These are phyloP conservation scores for Eubasilissa splendida DNA, from an alignment of 2,888 invertebrate genomes.

Conservation along the genomic window DNA sequence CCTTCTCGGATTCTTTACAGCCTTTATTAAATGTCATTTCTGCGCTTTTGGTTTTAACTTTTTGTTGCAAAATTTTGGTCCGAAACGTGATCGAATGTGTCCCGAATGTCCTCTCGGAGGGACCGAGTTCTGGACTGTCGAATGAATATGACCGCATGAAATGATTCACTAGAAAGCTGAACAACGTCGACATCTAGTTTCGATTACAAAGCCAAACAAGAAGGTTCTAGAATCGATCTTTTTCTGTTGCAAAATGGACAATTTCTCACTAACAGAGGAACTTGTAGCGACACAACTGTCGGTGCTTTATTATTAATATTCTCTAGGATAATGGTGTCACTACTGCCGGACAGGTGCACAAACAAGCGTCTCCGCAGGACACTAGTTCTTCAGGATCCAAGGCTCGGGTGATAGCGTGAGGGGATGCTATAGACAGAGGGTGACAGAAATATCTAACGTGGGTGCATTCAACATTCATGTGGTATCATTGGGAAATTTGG, in stretches of 20 bases:
- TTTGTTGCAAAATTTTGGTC: constrained; percentile 22
- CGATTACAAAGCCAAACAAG: constrained; percentile 52
- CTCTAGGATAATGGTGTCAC: constrained; percentile 14
- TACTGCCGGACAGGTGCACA: constrained; percentile 6
- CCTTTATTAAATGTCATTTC: constrained; percentile 16
- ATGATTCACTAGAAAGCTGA: constrained; percentile 59
- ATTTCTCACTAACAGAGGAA: constrained; percentile 59
- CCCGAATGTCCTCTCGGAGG: constrained; percentile 56
- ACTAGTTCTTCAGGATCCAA: background rate
- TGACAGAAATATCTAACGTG: constrained; percentile 49
- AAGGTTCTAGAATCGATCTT: constrained; percentile 52
- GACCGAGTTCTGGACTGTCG: background rate
- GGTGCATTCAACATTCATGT: constrained; percentile 47
- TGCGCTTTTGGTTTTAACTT: background rate
- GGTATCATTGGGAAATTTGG: constrained; percentile 40
- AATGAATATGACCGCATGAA: constrained; percentile 45
- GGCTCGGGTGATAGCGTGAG: background rate
- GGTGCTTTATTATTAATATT: constrained; percentile 25
- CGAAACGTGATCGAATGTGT: constrained; percentile 12
- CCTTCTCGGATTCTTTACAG: constrained; percentile 6
- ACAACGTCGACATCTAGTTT: constrained; percentile 60
- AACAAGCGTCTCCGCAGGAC: background rate
- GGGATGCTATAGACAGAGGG: constrained; percentile 42
- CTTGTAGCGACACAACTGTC: constrained; percentile 44
- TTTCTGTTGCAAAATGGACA: constrained; percentile 58